Percentiles rank a stretch among this genome's conserved stretches.
Conservation (phyloP, 2,888 invertebrate genomes). For the Ennomos erosarius region DNA sequence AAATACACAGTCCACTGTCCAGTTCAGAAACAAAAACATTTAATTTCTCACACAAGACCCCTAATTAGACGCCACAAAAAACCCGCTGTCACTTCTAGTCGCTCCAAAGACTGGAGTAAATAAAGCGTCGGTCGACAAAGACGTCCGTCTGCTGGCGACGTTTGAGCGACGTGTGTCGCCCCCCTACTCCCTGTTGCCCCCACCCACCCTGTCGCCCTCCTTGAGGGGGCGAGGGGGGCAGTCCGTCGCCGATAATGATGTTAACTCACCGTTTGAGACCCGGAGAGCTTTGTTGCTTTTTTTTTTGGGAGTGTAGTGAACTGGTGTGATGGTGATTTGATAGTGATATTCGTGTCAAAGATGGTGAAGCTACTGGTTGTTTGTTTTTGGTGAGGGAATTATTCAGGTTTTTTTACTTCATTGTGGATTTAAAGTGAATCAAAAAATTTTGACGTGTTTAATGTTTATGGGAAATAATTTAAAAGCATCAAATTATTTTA, state of each 20-base stretch:
- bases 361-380: constrained; percentile 22
- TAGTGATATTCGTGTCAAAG: constrained; percentile 38
- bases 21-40: constrained; percentile 40
- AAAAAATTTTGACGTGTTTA: not conserved
- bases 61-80: constrained; percentile 61
- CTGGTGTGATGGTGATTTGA: constrained; percentile 52
- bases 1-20: constrained; percentile 21
- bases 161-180: constrained; percentile 83
- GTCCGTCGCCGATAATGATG: constrained; percentile 80
- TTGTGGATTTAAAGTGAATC: not conserved
- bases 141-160: constrained; percentile 83
- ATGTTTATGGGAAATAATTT: not conserved
- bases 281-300: constrained; percentile 75
- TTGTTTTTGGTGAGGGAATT: constrained; percentile 1
- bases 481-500: too few relatives aligned
- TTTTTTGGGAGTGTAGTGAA: constrained; percentile 46
- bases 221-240: constrained; percentile 38
- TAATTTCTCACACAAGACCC: constrained; percentile 46
- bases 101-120: constrained; percentile 72
- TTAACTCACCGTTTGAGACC: constrained; percentile 80
- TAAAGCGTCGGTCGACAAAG: constrained; percentile 83
- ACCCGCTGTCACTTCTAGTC: constrained; percentile 73
- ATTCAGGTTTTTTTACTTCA: not conserved
- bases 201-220: constrained; percentile 41
- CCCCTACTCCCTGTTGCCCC: constrained; percentile 45